Conservation (phyloP, 2,113 vertebrate species). For the Actinemys pallida region DNA sequence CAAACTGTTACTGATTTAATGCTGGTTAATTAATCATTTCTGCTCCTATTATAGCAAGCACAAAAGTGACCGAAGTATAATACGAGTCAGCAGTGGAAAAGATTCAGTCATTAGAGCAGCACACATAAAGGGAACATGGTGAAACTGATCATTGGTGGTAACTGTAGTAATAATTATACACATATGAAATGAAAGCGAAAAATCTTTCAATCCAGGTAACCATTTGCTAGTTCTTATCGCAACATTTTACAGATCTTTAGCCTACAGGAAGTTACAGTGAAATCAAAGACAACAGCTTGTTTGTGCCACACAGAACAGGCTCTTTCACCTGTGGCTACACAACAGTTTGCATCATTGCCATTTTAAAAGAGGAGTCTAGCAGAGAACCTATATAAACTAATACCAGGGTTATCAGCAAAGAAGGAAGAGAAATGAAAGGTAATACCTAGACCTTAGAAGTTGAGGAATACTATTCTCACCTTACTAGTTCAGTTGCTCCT, state of each 20-base stretch:
- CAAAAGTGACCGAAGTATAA: slow-evolving; percentile 55
- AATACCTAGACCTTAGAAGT: neutral
- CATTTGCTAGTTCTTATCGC: slow-evolving; percentile 64
- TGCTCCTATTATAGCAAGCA: slow-evolving; percentile 29
- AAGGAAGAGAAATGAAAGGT: slow-evolving; percentile 1
- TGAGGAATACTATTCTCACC: slow-evolving; percentile 29
- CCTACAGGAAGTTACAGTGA: slow-evolving; percentile 15
- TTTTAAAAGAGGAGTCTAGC: neutral
- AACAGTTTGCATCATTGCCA: neutral
- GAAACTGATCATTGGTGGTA: slow-evolving; percentile 53
- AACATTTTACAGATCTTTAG: slow-evolving; percentile 62
- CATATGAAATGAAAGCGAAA: slow-evolving; percentile 45
- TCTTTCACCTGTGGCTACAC: slow-evolving; percentile 9
- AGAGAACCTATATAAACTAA: neutral
- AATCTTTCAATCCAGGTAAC: slow-evolving; percentile 38
- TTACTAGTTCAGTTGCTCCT: neutral
- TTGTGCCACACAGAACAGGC: neutral
- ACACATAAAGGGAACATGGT: slow-evolving; percentile 36
- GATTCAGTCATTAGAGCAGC: slow-evolving; percentile 53
- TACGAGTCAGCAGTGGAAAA: slow-evolving; percentile 51
- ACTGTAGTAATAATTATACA: slow-evolving; percentile 46
- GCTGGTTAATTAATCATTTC: slow-evolving; percentile 67
- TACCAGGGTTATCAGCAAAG: neutral
- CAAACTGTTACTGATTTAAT: slow-evolving; percentile 61
- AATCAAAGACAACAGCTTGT: slow-evolving; percentile 49